Evolutionary conservation across 2,113 vertebrate genomes (phyloP).

Genomic region (Oryctolagus cuniculus): mOryCun1.1 NC_091443.1:34230001-34230500

Average conservation of each 20-base stretch:
- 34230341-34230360: neutral
- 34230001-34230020: neutral
- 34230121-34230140: neutral
- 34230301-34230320: too few relatives aligned
- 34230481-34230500: neutral
- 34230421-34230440: neutral
- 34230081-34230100: neutral
- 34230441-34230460: neutral
- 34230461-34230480: neutral
- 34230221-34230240: neutral
- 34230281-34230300: neutral
- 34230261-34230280: neutral
- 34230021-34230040: neutral
- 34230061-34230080: neutral
- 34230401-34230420: neutral
- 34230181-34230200: neutral
- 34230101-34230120: neutral
- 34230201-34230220: neutral
- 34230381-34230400: neutral
- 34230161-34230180: neutral
- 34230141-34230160: neutral
- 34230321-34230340: neutral
- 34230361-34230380: neutral
- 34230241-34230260: neutral
- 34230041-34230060: neutral